Evolutionary conservation across 2,888 invertebrate genomes (phyloP).

Genomic region (Drosophila pseudotalamancana): DNA sequence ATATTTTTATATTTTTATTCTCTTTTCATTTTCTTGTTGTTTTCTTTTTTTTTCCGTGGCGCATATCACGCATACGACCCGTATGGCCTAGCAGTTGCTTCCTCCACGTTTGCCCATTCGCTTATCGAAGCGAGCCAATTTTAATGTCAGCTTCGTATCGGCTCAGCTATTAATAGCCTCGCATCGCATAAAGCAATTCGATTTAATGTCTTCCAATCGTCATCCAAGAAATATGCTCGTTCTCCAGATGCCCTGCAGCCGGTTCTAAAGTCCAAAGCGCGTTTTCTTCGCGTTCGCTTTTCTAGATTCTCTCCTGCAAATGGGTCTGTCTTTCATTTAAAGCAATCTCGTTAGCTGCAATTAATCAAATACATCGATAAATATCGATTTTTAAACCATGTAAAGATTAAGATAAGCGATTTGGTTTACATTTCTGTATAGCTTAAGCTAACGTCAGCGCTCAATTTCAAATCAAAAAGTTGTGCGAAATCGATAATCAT

Average conservation of each 20-base stretch:
- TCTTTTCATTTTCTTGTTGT: too few relatives aligned
- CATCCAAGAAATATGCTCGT: background rate
- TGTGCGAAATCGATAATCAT: background rate
- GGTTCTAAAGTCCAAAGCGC: background rate
- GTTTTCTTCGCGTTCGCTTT: background rate
- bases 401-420: too few relatives aligned
- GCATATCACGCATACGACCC: conserved; percentile 40
- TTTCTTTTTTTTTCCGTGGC: too few relatives aligned
- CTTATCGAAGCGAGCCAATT: conserved; percentile 26
- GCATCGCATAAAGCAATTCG: too few relatives aligned
- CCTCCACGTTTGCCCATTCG: conserved; percentile 7
- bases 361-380: too few relatives aligned
- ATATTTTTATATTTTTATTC: background rate
- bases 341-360: background rate
- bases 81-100: conserved; percentile 13
- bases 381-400: background rate
- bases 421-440: too few relatives aligned
- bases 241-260: conserved; percentile 1
- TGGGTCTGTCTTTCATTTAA: too few relatives aligned
- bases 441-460: too few relatives aligned
- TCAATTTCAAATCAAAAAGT: background rate
- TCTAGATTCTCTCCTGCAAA: background rate
- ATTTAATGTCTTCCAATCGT: background rate
- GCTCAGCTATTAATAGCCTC: conserved; percentile 56
- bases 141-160: conserved; percentile 22